phyloP scores from a whole-genome alignment of 2,113 vertebrate species.

The Ictidomys tridecemlineatus region DNA sequence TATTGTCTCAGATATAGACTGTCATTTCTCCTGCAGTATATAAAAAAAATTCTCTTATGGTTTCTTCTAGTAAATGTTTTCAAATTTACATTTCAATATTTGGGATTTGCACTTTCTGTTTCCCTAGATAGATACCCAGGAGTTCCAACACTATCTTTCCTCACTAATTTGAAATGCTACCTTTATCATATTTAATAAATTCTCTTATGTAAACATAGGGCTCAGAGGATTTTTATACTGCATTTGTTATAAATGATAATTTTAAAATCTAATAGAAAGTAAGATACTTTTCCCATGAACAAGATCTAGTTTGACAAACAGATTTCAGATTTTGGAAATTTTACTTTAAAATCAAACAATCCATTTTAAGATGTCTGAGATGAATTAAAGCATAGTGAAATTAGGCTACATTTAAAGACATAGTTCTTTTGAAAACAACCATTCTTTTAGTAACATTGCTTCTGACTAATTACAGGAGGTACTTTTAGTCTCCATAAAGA shows the following conservation, averaged over 20 bases:
- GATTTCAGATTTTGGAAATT: constrained; percentile 28
- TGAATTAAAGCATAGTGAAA: constrained; percentile 57
- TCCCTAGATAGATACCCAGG: neutral
- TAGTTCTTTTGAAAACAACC: constrained; percentile 41
- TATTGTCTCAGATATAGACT: neutral
- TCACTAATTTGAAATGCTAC: constrained; percentile 37
- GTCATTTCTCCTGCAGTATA: constrained; percentile 1
- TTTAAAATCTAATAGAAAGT: constrained; percentile 55
- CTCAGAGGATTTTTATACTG: neutral
- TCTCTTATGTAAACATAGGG: neutral
- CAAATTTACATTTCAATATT: constrained; percentile 23
- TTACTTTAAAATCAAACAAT: constrained; percentile 64
- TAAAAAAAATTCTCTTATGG: neutral
- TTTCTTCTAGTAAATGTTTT: constrained; percentile 26
- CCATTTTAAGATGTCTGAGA: constrained; percentile 36
- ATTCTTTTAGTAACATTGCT: constrained; percentile 46
- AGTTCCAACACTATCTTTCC: constrained; percentile 36
- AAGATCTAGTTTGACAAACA: constrained; percentile 50
- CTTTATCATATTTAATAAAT: constrained; percentile 50
- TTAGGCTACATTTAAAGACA: neutral
- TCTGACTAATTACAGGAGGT: neutral
- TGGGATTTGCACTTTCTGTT: neutral
- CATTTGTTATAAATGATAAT: neutral
- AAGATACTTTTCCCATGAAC: neutral
- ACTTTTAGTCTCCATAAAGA: constrained; percentile 53